Base-by-base conservation (phyloP, 2,888 invertebrate genomes). In the Syrista parreyssii region DNA sequence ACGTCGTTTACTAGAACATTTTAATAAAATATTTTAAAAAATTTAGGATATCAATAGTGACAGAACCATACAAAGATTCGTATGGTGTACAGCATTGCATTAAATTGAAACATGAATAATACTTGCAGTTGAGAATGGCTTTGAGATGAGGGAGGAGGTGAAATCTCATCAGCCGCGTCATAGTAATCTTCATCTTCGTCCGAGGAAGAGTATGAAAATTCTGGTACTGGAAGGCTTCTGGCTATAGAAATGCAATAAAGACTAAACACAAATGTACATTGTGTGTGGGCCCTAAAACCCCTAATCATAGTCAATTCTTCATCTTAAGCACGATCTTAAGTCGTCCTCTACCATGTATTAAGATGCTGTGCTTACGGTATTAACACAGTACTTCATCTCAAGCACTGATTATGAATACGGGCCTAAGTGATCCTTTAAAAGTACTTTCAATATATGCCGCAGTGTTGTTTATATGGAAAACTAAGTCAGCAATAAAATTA, bases 191-290 rank as follows among this genome's bases (percentile, higher is more conserved):
- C 98, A 90, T 98, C 97, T 78, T 97, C 97, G 91, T 99, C 99
- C 40, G 98, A 98, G 88, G 98, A 98, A n/a, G 98, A 99, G 92
- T 98, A 99, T 1, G 98, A 98, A 79, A 96, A 97, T 88, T 97
- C 97, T 73, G 98, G 98, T 34, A 97, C 96, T 79, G 95, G 93
- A 79, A 95, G 93, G 78, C 94, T 94, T 92, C 94, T 94, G 79
- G 93, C 92, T 82, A 84, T 84, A 81, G 23, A 9, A 55, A 9
- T 55, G 23, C 1, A 55, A 55, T 12, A 36, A 36, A 36, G 2
- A 6, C 23, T 9, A 9, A 55, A 55, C 23, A 55, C 23, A 55
- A 55, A 55, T 55, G 23, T 9, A 55, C 4, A 15, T 55, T 55
- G 9, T 55, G 23, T 2, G 55, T 55, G 55, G 23, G 9, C 9